Evolutionary conservation across 2,888 invertebrate genomes (phyloP).

Genomic region (Capitulum mitella): DNA sequence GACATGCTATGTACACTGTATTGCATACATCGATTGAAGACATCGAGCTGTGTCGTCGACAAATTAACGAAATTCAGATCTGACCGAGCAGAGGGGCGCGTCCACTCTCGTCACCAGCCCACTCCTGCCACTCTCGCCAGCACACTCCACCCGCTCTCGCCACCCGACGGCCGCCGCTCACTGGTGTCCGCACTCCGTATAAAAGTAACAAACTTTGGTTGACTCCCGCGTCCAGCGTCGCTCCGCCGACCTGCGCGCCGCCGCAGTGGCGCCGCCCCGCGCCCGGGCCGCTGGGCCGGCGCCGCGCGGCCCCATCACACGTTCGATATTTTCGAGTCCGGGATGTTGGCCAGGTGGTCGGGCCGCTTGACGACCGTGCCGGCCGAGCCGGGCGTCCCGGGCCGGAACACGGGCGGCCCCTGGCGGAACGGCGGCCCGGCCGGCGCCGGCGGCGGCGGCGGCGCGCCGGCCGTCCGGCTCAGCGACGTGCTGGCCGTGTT

Average conservation of each 20-base stretch:
- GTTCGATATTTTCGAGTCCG: conserved; percentile 14
- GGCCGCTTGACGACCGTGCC: not conserved
- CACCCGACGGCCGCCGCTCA: not conserved
- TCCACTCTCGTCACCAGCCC: not conserved
- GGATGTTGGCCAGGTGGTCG: not conserved
- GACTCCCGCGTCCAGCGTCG: not conserved
- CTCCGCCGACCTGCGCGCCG: too few species aligned
- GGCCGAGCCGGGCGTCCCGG: not conserved
- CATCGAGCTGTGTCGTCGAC: not conserved
- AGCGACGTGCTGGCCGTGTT: conserved; percentile 49
- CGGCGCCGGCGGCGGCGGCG: conserved; percentile 30
- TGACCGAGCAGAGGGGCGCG: not conserved
- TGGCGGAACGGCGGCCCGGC: not conserved
- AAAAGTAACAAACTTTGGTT: conserved; percentile 25
- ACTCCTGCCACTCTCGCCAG: too few species aligned
- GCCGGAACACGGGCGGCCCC: conserved; percentile 17
- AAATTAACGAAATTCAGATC: conserved; percentile 16
- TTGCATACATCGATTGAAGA: not conserved
- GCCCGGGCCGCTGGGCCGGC: not conserved
- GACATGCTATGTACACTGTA: not conserved
- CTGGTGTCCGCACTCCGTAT: not conserved
- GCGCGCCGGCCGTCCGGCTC: conserved; percentile 35
- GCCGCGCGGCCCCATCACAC: not conserved
- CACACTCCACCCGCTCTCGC: not conserved
- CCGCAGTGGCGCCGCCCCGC: not conserved